phyloP scores from a whole-genome alignment of 1,140 invertebrate species.

The Theocolax elegans region DNA sequence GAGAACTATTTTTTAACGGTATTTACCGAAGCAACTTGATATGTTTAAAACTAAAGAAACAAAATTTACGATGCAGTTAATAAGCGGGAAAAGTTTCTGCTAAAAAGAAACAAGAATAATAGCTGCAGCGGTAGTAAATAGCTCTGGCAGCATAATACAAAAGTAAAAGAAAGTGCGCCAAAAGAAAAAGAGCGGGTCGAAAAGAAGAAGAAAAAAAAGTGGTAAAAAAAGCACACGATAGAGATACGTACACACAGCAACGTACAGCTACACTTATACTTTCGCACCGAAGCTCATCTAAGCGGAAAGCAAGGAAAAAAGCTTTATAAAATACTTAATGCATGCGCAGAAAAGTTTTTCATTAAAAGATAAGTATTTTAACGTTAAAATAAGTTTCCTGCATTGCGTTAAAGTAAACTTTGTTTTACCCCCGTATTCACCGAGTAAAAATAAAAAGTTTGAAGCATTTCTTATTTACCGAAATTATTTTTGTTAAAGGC shows the following conservation, averaged over 20 bases:
- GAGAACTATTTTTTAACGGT: no score
- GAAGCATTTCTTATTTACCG: no score
- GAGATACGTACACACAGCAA: not conserved
- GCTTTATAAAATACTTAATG: constrained; percentile 11
- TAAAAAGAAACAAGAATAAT: constrained; percentile 20
- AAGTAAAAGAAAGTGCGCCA: constrained; percentile 4
- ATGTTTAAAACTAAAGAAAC: not conserved
- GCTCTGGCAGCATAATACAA: not conserved
- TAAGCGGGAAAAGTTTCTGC: constrained; percentile 10
- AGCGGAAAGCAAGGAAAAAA: not conserved
- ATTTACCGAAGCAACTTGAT: no score
- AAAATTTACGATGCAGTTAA: constrained; percentile 23
- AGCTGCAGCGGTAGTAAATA: constrained; percentile 19
- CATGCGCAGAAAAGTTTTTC: not conserved
- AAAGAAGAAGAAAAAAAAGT: not conserved
- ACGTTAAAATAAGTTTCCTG: no score
- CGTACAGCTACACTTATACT: no score
- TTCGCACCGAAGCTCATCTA: not conserved
- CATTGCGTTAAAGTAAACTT: no score
- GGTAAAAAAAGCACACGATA: not conserved
- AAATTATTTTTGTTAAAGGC: no score
- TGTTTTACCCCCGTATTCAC: no score
- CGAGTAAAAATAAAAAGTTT: no score
- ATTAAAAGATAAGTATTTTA: constrained; percentile 1
- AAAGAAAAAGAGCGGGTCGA: not conserved